Base-by-base conservation (phyloP, 2,113 vertebrate species). In the Peromyscus polionotus region DNA sequence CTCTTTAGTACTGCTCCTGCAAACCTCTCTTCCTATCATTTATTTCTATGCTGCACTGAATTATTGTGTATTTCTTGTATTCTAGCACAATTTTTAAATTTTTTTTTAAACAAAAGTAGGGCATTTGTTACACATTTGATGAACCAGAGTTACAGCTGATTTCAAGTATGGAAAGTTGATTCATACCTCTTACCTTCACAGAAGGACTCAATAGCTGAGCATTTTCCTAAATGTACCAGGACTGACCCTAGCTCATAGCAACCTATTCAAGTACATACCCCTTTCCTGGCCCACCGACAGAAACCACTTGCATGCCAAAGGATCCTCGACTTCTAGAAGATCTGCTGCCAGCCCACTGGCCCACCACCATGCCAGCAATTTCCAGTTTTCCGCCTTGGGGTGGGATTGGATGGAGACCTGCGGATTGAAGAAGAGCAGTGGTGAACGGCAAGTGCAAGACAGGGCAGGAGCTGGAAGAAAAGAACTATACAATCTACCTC, bases 311-410 rank as follows among this genome's bases (percentile, higher is more conserved):
- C 98, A 99, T 99, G 98, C 99, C 99, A 97, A 99, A 99, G 33
- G 99, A 99, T 67, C 99, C 99, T 98, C 98, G 98, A 16, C 99
- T 99, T 59, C 99, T 99, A 36, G 99, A 95, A 17, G 99, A 99
- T 97, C 99, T 99, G 98, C 99, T 99, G 87, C 99, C 99, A 39
- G 99, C 99, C 99, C 99, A 99, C 97, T 99, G 99, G 85, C 99
- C 99, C 36, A 99, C 99, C 48, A 99, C 99, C 99, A 99, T 99
- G 59, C 99, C 99, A 12, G 99, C 99, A 39, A 99, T 99, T 98
- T 99, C 99, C 98, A 99, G 97, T 97, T 99, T 99, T 96, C 99
- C 99, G 97, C 99, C 99, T 98, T 99, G 99, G 79, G 99, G 99
- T 31, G 99, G 99, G 93, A 99, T 99, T 92, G 99, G 99, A 98